Evolutionary conservation across 2,888 invertebrate species (phyloP).

Genomic region (Bellardia bayeri): DNA sequence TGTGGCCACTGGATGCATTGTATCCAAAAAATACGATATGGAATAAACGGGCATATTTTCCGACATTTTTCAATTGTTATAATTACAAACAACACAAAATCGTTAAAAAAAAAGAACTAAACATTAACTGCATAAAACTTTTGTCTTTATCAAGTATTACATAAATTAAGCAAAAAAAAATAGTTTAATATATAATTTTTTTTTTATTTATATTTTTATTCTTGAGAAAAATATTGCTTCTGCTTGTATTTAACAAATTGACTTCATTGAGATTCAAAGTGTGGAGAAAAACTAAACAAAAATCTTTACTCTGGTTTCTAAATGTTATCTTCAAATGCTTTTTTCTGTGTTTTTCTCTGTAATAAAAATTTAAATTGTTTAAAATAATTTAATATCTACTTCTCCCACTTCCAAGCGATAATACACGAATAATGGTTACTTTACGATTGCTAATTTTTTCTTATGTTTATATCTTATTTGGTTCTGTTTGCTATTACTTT

Average conservation of each 20-base stretch:
- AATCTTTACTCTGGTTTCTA: slow-evolving; percentile 26
- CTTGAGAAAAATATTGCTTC: neutral
- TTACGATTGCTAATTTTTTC: slow-evolving; percentile 23
- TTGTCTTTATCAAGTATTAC: neutral
- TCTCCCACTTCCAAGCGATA: slow-evolving; percentile 46
- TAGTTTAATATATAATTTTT: neutral
- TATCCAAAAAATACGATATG: slow-evolving; percentile 80
- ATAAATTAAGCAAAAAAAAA: neutral
- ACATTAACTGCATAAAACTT: neutral
- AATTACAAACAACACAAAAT: neutral
- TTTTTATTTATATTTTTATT: neutral
- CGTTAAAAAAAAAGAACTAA: neutral
- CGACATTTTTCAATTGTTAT: slow-evolving; percentile 74
- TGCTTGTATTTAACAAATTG: slow-evolving; percentile 14
- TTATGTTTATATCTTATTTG: slow-evolving; percentile 26
- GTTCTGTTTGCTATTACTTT: slow-evolving; percentile 18
- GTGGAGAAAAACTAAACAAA: slow-evolving; percentile 68
- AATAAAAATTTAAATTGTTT: slow-evolving; percentile 61
- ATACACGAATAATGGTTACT: slow-evolving; percentile 47
- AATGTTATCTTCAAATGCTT: slow-evolving; percentile 55
- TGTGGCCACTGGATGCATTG: slow-evolving; percentile 71
- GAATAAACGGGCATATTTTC: slow-evolving; percentile 78
- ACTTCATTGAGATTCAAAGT: slow-evolving; percentile 66
- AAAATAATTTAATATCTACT: slow-evolving; percentile 56
- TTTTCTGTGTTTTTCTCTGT: slow-evolving; percentile 17